Evolutionary conservation across 2,797 vertebrate genomes (phyloP), one percentile per base, ranked within the genome.

Genomic region (Mormyrops attenuatus): DNA sequence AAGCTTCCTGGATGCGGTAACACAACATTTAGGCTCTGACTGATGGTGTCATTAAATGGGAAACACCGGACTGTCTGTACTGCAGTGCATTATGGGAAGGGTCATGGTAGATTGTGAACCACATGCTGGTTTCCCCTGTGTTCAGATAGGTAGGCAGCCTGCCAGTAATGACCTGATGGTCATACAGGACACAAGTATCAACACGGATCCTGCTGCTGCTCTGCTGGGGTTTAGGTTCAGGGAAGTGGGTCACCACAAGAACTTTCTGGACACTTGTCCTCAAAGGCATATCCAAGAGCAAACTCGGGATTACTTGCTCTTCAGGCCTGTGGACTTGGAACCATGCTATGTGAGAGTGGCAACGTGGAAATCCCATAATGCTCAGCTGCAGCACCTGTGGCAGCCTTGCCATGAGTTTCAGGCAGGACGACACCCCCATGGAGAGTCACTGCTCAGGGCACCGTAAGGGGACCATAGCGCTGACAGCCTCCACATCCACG

Each of bases 391-490:
- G 73, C 1, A 15, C 17, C 73, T n/a, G 73, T 80, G 73, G 73
- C 38, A 80, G 20, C 20, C 41, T 47, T 13, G 6, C 17, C 41
- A 9, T n/a, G 73, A 80, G 66, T 73, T 5, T 38, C 30, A 1
- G 30, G 66, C 13, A 73, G 73, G 17, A 47, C 5, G 41, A 80
- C 38, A 17, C 66, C 66, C 30, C 66, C 66, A 17, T 2, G 30
- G 66, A 15, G 66, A 41, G 7, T 47, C 38, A n/a, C 15, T 41
- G 15, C 38, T 80, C 73, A 80, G 17, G 38, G 38, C 17, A 63
- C 89, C 93, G 95, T 92, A 96, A 96, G 92, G 47, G 88, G 90
- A 95, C 92, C 92, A 52, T 49, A 66, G 86, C 91, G 92, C 91
- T 94, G 94, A 95, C 92, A 94, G 92, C 86, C 90, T 20, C 44